phyloP scores from a whole-genome alignment of 2,888 invertebrate genomes.

The Acleris emargana region DNA sequence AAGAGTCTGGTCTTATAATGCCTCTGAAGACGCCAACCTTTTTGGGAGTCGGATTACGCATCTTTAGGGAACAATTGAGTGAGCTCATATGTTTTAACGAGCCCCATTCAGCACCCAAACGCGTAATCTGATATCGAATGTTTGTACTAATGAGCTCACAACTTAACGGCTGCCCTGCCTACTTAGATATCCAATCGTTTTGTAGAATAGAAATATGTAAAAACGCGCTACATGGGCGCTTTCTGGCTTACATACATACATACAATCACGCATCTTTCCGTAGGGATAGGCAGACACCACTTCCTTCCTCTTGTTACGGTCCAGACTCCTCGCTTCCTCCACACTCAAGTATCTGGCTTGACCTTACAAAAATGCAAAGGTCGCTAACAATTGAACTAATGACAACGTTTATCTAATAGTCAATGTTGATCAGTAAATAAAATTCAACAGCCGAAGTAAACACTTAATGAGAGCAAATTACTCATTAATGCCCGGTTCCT shows the following conservation, averaged over 20 bases:
- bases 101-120: conserved; percentile 11
- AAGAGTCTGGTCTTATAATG: too few relatives aligned
- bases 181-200: conserved; percentile 21
- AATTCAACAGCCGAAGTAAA: neutral
- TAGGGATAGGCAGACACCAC: too few relatives aligned
- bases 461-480: too few relatives aligned
- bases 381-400: neutral
- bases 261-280: too few relatives aligned
- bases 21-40: neutral
- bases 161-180: conserved; percentile 25
- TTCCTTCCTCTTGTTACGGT: too few relatives aligned
- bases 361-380: conserved; percentile 6
- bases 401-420: neutral
- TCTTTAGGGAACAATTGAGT: conserved; percentile 12
- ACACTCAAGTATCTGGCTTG: conserved; percentile 7
- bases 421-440: neutral
- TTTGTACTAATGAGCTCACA: conserved; percentile 34
- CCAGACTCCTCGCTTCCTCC: too few relatives aligned
- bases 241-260: too few relatives aligned
- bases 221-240: conserved; percentile 2
- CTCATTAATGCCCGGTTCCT: too few relatives aligned
- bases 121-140: conserved; percentile 32
- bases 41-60: conserved; percentile 21
- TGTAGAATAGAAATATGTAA: conserved; percentile 17
- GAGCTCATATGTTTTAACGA: conserved; percentile 29